Evolutionary conservation across 2,113 vertebrate genomes (phyloP), one percentile per base, ranked within the genome.

Genomic region (Jacana jacana): DNA sequence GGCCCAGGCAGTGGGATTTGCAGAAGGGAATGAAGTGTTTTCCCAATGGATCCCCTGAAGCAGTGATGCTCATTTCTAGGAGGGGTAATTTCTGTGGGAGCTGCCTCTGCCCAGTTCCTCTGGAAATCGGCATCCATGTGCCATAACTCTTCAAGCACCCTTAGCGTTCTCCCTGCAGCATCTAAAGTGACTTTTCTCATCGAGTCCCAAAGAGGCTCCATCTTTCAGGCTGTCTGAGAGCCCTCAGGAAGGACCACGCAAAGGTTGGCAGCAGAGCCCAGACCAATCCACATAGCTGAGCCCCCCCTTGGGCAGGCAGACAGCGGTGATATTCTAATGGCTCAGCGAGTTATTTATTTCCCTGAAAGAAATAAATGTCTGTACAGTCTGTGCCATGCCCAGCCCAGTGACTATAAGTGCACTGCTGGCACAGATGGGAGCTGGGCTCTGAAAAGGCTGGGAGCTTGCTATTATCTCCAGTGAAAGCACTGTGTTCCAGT

Each of bases 371-470:
- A 85, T 39, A 39, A 90, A 91, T 46, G 77, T 82, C 91, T 79
- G 92, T 60, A 86, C 80, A 91, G 69, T 1, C 86, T 77, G 90
- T 94, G 81, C 88, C 81, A 83, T 92, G 81, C 88, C 86, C 82
- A 61, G 81, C 71, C 91, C 89, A 70, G 81, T 58, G 22, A 72
- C 3, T 63, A 25, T 69, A 63, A 96, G 91, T 81, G 90, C 63
- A 58, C 73, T 93, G 95, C 88, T 94, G 91, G 95, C 94, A 89
- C 76, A 46, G 73, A 7, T 8, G 3, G 83, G 80, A 82, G 81
- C 64, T 1, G 6, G n/a, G 71, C 89, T 91, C 78, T 80, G 61
- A 73, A 42, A 27, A 73, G 79, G 24, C 93, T 48, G 72, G 52
- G 83, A 86, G 76, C 86, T 77, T 55, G 39, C 69, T 81, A 7